phyloP scores from a whole-genome alignment of 2,888 invertebrate genomes.

The Sminthurinus aureus region DNA sequence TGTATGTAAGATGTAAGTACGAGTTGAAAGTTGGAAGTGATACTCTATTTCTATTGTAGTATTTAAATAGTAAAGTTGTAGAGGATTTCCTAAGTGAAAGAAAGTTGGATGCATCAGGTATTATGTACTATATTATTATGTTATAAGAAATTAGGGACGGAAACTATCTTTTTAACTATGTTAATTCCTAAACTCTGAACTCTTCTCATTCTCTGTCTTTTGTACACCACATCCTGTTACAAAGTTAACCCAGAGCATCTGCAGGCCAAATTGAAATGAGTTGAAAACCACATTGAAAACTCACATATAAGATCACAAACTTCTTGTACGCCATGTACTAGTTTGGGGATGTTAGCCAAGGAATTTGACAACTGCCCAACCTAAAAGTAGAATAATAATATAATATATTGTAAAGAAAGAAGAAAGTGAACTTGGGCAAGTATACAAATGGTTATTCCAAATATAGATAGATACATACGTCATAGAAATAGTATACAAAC shows the following conservation, averaged over 20 bases:
- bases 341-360: conserved; percentile 65
- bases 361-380: conserved; percentile 63
- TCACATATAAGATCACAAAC: conserved; percentile 66
- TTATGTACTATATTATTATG: neutral
- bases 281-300: conserved; percentile 42
- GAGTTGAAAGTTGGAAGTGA: neutral
- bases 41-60: neutral
- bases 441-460: too few species aligned
- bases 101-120: neutral
- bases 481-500: too few species aligned
- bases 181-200: conserved; percentile 1
- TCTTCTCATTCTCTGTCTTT: neutral
- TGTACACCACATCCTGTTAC: neutral
- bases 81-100: neutral
- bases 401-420: too few species aligned
- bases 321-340: conserved; percentile 64
- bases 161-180: neutral
- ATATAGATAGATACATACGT: too few species aligned
- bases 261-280: conserved; percentile 26
- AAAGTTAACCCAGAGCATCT: conserved; percentile 22
- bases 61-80: conserved; percentile 3
- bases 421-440: too few species aligned
- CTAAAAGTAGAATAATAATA: conserved; percentile 28
- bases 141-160: neutral
- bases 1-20: conserved; percentile 12